These are phyloP conservation scores for Nycticryphes semicollaris DNA, from an alignment of 2,113 vertebrate species.

Conservation along the genomic window DNA sequence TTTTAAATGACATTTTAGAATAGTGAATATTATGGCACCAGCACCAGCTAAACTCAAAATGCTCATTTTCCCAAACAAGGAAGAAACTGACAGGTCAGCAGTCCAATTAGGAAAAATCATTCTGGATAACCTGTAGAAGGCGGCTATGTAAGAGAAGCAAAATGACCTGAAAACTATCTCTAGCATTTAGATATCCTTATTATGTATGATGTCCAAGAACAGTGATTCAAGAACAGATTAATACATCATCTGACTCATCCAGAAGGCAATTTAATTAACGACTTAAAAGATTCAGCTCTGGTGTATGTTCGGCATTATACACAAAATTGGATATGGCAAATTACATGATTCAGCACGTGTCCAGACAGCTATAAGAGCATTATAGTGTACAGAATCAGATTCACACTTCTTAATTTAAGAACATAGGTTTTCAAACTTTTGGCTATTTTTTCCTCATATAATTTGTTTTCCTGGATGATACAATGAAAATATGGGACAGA, in stretches of 20 bases:
- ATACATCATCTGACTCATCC: conserved; percentile 56
- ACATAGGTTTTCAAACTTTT: background rate
- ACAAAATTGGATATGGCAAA: conserved; percentile 57
- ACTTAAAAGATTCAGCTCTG: conserved; percentile 48
- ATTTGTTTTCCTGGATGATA: background rate
- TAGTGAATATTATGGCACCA: background rate
- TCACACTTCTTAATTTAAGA: background rate
- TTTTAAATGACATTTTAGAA: background rate
- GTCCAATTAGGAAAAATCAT: background rate
- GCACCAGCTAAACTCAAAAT: background rate
- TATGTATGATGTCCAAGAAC: conserved; percentile 9
- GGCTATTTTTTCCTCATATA: background rate
- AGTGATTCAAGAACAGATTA: conserved; percentile 34
- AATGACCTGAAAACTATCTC: background rate
- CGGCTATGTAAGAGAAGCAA: background rate
- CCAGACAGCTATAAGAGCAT: conserved; percentile 24
- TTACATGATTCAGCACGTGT: conserved; percentile 39
- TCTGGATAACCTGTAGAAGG: background rate
- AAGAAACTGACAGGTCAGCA: background rate
- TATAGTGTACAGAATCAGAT: background rate
- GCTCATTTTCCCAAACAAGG: background rate
- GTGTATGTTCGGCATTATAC: conserved; percentile 4
- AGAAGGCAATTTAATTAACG: conserved; percentile 59
- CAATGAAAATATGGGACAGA: background rate
- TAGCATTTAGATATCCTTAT: background rate